Evolutionary conservation across 2,113 vertebrate species (phyloP).

Genomic region (Baryphthengus martii): DNA sequence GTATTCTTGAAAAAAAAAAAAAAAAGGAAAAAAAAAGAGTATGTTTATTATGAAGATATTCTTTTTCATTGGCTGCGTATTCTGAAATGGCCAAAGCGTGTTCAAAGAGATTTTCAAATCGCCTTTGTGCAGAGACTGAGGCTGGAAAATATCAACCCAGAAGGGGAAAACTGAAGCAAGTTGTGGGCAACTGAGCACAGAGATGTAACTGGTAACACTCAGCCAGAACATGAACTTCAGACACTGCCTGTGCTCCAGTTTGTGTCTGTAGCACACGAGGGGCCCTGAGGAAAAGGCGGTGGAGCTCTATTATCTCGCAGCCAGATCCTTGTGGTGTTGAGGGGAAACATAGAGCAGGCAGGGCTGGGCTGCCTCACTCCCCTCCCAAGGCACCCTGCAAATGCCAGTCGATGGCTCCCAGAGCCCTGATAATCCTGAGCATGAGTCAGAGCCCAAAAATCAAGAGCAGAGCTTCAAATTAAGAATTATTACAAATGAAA

Average conservation of each 20-base stretch:
- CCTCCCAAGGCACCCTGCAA: not conserved
- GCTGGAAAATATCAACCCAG: slow-evolving; percentile 51
- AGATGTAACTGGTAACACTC: slow-evolving; percentile 34
- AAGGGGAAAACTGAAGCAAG: slow-evolving; percentile 6
- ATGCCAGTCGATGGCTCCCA: slow-evolving; percentile 31
- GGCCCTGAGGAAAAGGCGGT: slow-evolving; percentile 55
- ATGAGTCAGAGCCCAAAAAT: slow-evolving; percentile 29
- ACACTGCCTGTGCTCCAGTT: slow-evolving; percentile 40
- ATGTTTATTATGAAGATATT: slow-evolving; percentile 15
- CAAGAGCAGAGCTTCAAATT: not conserved
- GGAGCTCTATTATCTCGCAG: slow-evolving; percentile 28
- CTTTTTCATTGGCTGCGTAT: not conserved
- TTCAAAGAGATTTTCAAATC: not conserved
- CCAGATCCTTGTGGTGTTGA: slow-evolving; percentile 45
- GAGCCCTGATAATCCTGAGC: not conserved
- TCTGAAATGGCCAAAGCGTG: not conserved
- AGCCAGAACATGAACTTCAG: slow-evolving; percentile 58
- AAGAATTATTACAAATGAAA: not conserved
- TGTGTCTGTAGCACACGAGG: slow-evolving; percentile 37
- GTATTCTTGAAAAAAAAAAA: not conserved
- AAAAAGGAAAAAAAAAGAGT: not conserved
- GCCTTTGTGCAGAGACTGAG: not conserved
- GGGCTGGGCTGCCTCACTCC: slow-evolving; percentile 20
- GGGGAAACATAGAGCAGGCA: slow-evolving; percentile 31
- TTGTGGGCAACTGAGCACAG: not conserved